Conservation (phyloP, 2,888 invertebrate genomes). For the Microchrysa polita region DNA sequence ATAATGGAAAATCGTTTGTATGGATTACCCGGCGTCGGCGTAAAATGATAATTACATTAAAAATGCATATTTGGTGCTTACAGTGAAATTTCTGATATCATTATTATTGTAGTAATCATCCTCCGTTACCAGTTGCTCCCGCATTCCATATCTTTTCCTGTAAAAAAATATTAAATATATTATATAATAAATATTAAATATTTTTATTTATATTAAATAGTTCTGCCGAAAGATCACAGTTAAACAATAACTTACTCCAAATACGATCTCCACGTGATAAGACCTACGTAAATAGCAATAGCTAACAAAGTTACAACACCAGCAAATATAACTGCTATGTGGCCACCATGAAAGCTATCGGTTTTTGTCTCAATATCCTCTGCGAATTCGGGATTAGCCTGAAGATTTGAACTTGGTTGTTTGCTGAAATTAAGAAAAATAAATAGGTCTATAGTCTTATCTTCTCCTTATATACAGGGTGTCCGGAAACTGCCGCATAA, state of each 20-base stretch:
- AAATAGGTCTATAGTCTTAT: too few species aligned
- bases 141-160: conserved; percentile 50
- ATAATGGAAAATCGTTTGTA: too few species aligned
- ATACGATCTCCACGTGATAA: conserved; percentile 48
- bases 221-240: too few species aligned
- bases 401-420: conserved; percentile 38
- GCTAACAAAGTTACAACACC: conserved; percentile 43
- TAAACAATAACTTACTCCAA: conserved; percentile 48
- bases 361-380: conserved; percentile 48
- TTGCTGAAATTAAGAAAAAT: too few species aligned
- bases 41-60: too few species aligned
- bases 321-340: conserved; percentile 49
- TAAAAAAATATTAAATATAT: conserved; percentile 14
- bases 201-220: not conserved
- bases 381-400: conserved; percentile 42
- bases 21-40: too few species aligned
- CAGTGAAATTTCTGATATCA: conserved; percentile 47
- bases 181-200: not conserved
- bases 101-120: conserved; percentile 51
- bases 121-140: conserved; percentile 51
- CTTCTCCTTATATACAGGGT: too few species aligned
- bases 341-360: conserved; percentile 45
- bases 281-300: conserved; percentile 45
- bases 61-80: too few species aligned
- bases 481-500: too few species aligned